These are phyloP conservation scores for Yponomeuta cagnagella DNA, from an alignment of 2,888 invertebrate genomes.

Conservation along the genomic window DNA sequence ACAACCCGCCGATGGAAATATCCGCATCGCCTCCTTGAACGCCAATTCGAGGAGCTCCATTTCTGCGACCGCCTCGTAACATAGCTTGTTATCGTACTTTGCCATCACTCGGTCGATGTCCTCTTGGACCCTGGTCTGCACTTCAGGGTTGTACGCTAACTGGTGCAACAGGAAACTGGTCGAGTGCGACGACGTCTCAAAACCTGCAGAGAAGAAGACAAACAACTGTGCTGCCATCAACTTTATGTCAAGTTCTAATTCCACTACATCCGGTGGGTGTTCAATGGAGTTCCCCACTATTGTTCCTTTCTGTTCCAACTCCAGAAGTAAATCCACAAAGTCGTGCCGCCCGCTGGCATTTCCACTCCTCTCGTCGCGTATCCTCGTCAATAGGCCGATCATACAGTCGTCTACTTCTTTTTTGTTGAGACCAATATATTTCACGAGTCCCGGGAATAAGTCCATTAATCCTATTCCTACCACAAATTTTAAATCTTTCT, in stretches of 20 bases:
- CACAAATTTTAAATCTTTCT: constrained; percentile 14
- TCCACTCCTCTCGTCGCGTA: constrained; percentile 22
- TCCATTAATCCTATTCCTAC: constrained; percentile 17
- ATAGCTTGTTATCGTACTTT: constrained; percentile 22
- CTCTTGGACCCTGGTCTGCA: constrained; percentile 31
- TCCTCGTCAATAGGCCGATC: constrained; percentile 21
- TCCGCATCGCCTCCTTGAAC: constrained; percentile 27
- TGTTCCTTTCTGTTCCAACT: constrained; percentile 28
- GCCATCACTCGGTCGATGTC: constrained; percentile 30
- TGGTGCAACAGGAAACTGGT: constrained; percentile 37
- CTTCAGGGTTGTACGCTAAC: constrained; percentile 33
- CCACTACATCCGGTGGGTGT: constrained; percentile 19
- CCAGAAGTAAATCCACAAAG: constrained; percentile 45
- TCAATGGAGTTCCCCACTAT: constrained; percentile 26
- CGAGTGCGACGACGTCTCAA: constrained; percentile 33
- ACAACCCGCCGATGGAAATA: constrained; percentile 24
- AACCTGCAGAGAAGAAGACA: constrained; percentile 32
- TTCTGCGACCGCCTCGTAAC: constrained; percentile 23
- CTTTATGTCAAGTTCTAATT: constrained; percentile 23
- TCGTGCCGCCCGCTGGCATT: constrained; percentile 37
- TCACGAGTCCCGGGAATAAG: constrained; percentile 15
- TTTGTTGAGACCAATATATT: constrained; percentile 12
- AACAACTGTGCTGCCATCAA: constrained; percentile 25
- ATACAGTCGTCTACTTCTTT: constrained; percentile 21
- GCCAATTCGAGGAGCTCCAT: constrained; percentile 24